These are phyloP conservation scores for Punctoribates punctum DNA, from an alignment of 2,888 invertebrate species.

Conservation along the genomic window DNA sequence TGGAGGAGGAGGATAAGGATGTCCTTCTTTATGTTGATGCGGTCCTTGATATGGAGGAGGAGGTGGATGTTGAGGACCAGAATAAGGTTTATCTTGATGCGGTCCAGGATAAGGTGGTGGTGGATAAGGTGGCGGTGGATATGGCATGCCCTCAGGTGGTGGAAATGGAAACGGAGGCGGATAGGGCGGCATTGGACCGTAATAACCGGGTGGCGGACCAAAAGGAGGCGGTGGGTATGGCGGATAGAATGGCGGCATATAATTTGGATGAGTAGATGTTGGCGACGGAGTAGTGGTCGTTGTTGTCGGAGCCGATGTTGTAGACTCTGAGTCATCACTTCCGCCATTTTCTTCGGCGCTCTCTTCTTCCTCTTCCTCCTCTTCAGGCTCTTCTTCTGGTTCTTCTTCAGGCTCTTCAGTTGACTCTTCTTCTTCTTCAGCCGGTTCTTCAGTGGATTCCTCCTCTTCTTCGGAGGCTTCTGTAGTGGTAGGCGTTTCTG, in stretches of 20 bases:
- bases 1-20: neutral
- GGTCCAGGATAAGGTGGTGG: neutral
- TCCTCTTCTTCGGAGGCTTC: neutral
- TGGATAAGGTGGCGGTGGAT: conserved; percentile 3
- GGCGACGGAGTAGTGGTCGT: neutral
- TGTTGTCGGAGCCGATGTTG: neutral
- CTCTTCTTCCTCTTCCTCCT: neutral
- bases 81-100: neutral
- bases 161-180: neutral
- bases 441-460: neutral
- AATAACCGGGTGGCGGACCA: neutral
- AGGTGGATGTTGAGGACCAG: neutral
- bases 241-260: neutral
- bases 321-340: neutral
- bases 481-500: neutral
- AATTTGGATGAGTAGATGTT: neutral
- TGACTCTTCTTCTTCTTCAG: neutral
- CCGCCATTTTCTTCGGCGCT: neutral
- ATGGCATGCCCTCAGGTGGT: neutral
- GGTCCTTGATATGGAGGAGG: neutral
- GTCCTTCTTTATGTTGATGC: neutral
- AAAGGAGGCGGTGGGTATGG: neutral
- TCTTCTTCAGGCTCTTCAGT: neutral
- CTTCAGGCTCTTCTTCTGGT: neutral
- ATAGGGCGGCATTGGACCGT: neutral